These are phyloP conservation scores for Germaria angustata DNA, from an alignment of 2,888 invertebrate species.

Conservation along the genomic window DNA sequence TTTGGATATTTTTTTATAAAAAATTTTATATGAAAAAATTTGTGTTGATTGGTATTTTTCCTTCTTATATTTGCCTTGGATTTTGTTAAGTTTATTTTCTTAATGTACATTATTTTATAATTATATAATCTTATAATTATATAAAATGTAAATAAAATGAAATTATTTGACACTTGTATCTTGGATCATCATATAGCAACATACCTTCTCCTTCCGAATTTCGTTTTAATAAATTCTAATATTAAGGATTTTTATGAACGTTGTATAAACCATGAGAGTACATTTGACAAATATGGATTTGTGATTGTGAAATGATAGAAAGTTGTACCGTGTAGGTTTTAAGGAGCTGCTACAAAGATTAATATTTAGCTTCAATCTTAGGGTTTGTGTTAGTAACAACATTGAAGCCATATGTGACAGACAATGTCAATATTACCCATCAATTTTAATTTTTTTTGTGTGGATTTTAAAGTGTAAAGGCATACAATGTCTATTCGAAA, in stretches of 20 bases:
- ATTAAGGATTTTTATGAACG: neutral
- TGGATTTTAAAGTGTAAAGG: too few species aligned
- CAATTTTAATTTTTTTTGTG: too few species aligned
- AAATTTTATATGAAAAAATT: conserved; percentile 54
- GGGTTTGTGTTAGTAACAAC: too few species aligned
- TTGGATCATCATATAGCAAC: neutral
- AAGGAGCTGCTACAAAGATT: too few species aligned
- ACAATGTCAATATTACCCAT: too few species aligned
- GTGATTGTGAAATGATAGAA: neutral
- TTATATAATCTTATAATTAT: too few species aligned
- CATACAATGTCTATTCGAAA: too few species aligned
- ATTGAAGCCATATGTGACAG: too few species aligned
- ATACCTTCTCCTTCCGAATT: neutral
- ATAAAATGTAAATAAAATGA: neutral
- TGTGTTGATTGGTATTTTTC: conserved; percentile 34
- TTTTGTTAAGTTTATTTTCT: conserved; percentile 15
- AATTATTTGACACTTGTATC: conserved; percentile 43
- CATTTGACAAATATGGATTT: neutral
- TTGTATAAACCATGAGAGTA: too few species aligned
- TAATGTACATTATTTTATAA: too few species aligned
- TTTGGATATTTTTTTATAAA: conserved; percentile 44
- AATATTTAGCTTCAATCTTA: too few species aligned
- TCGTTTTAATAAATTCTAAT: neutral
- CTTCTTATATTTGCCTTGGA: conserved; percentile 58
- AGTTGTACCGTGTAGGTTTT: neutral